Evolutionary conservation across 1,140 invertebrate species (phyloP).

Genomic region (Papilio machaon): DNA sequence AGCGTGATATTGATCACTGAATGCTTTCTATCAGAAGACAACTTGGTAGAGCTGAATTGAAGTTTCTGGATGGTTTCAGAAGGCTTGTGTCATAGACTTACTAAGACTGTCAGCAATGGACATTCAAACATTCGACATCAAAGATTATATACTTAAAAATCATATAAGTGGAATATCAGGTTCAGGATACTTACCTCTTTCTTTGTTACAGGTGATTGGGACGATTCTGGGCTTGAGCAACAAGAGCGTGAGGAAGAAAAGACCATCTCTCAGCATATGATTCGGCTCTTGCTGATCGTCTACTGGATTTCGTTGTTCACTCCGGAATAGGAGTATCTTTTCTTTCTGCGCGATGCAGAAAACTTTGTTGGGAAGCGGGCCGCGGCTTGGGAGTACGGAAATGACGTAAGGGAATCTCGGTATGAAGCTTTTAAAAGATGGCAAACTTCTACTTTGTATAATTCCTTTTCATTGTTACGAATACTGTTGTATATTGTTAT

Average conservation of each 20-base stretch:
- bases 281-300: slow-evolving; percentile 44
- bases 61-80: no score
- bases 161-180: neutral
- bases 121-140: neutral
- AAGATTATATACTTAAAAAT: neutral
- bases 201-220: slow-evolving; percentile 83
- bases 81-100: no score
- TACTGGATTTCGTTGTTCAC: slow-evolving; percentile 67
- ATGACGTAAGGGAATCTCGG: slow-evolving; percentile 38
- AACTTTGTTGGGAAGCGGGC: slow-evolving; percentile 40
- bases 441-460: slow-evolving; percentile 22
- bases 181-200: slow-evolving; percentile 33
- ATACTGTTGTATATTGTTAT: neutral
- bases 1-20: neutral
- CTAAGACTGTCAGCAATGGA: no score
- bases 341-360: slow-evolving; percentile 62
- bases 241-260: slow-evolving; percentile 88
- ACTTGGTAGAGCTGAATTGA: no score
- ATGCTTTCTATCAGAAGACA: neutral
- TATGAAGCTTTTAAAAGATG: slow-evolving; percentile 28
- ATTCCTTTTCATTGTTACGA: slow-evolving; percentile 2
- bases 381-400: slow-evolving; percentile 31
- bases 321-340: slow-evolving; percentile 74
- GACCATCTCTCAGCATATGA: slow-evolving; percentile 88
- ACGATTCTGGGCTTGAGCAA: slow-evolving; percentile 90